phyloP scores from a whole-genome alignment of 2,888 invertebrate genomes.

The Limnephilus lunatus region DNA sequence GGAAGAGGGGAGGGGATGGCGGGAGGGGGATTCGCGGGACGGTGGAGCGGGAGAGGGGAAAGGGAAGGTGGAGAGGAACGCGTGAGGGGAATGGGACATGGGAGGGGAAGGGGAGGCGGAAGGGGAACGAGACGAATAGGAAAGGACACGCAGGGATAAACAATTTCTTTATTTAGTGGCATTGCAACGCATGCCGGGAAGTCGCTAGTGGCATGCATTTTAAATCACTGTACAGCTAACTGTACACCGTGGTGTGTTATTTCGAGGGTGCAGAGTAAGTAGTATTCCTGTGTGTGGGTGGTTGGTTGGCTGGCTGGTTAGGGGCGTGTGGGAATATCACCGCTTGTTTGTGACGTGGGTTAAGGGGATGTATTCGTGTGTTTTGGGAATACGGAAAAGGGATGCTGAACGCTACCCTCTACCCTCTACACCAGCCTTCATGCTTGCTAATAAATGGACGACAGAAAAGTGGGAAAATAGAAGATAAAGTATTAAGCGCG shows the following conservation, averaged over 20 bases:
- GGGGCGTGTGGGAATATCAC: conserved; percentile 36
- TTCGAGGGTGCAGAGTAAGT: neutral
- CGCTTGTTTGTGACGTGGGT: conserved; percentile 40
- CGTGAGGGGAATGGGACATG: too few species aligned
- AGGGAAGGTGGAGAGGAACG: too few species aligned
- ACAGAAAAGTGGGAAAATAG: neutral
- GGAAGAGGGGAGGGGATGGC: too few species aligned
- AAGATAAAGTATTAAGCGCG: neutral
- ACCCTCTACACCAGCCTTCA: neutral
- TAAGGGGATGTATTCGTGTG: conserved; percentile 15
- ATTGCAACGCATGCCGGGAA: too few species aligned
- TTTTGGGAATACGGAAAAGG: neutral
- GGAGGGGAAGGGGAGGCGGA: too few species aligned
- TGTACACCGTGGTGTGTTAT: neutral
- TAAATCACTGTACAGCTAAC: neutral
- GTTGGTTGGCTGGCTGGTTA: neutral
- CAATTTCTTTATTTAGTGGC: too few species aligned
- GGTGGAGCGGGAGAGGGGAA: too few species aligned
- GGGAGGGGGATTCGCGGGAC: too few species aligned
- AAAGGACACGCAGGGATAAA: too few species aligned
- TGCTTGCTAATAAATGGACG: conserved; percentile 26
- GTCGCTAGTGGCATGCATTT: neutral
- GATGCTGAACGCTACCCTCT: neutral
- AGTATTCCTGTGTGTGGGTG: neutral
- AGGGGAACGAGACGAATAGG: too few species aligned